phyloP scores from a whole-genome alignment of 35 echinoderm and acorn worm species.

The Stichopus chloronotus region DNA sequence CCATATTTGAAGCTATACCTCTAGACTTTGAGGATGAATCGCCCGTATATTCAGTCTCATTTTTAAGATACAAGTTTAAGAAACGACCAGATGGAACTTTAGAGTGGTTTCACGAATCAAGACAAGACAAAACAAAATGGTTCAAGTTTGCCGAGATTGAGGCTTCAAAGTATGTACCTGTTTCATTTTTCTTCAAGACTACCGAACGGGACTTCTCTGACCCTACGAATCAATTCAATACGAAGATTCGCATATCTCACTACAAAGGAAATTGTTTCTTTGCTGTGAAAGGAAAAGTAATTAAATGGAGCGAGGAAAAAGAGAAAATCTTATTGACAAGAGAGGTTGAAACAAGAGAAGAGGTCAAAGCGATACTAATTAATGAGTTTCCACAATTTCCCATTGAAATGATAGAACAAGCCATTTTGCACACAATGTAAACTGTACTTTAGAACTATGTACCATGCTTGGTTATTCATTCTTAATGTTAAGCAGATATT shows the following conservation, averaged over 20 bases:
- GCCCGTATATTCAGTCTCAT: background rate
- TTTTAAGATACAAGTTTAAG: background rate
- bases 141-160: background rate
- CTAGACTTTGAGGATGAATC: slow-evolving; percentile 36
- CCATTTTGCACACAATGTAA: background rate
- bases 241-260: background rate
- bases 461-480: too few species aligned
- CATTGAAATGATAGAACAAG: background rate
- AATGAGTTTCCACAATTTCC: background rate
- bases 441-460: too few species aligned
- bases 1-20: slow-evolving; percentile 20
- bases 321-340: background rate
- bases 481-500: too few species aligned
- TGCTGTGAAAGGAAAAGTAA: background rate
- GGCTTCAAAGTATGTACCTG: background rate
- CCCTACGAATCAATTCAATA: background rate
- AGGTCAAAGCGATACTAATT: background rate
- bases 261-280: background rate
- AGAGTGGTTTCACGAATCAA: background rate
- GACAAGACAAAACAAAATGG: background rate
- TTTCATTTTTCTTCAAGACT: background rate
- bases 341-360: background rate
- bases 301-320: background rate
- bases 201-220: background rate
- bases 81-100: background rate